phyloP scores from a whole-genome alignment of 1,140 invertebrate species.

The Diprion similis region DNA sequence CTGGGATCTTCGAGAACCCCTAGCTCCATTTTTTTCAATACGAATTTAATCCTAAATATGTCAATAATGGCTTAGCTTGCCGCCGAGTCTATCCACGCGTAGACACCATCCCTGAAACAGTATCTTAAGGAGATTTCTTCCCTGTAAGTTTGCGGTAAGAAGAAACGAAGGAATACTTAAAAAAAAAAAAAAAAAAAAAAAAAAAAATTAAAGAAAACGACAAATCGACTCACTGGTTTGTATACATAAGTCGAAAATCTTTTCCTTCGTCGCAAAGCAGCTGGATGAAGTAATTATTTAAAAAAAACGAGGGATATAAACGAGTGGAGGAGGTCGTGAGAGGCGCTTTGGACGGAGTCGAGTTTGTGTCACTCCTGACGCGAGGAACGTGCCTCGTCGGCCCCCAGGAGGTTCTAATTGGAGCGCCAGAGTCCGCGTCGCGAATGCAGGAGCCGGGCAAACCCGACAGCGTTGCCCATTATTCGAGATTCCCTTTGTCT shows the following conservation, averaged over 20 bases:
- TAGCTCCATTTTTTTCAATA: slow-evolving; percentile 44
- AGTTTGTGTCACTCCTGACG: slow-evolving; percentile 21
- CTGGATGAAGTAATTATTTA: no score
- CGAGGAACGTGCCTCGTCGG: slow-evolving; percentile 50
- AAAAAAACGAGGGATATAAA: neutral
- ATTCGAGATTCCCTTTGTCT: slow-evolving; percentile 63
- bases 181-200: no score
- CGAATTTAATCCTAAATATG: slow-evolving; percentile 60
- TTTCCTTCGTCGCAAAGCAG: no score
- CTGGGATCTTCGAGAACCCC: slow-evolving; percentile 34
- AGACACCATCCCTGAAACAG: no score
- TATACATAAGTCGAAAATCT: no score
- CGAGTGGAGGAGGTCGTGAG: neutral
- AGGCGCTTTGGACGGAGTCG: neutral
- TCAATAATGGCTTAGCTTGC: slow-evolving; percentile 34
- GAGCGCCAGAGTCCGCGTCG: slow-evolving; percentile 44
- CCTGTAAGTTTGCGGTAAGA: no score
- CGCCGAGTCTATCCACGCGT: neutral
- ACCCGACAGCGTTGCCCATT: slow-evolving; percentile 59
- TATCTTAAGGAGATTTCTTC: no score
- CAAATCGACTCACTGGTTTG: no score
- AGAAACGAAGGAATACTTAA: no score
- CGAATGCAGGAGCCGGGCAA: slow-evolving; percentile 20
- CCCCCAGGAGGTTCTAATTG: slow-evolving; percentile 56
- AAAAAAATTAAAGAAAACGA: no score